phyloP scores from a whole-genome alignment of 2,113 vertebrate genomes.

The Ageneiosus marmoratus region DNA sequence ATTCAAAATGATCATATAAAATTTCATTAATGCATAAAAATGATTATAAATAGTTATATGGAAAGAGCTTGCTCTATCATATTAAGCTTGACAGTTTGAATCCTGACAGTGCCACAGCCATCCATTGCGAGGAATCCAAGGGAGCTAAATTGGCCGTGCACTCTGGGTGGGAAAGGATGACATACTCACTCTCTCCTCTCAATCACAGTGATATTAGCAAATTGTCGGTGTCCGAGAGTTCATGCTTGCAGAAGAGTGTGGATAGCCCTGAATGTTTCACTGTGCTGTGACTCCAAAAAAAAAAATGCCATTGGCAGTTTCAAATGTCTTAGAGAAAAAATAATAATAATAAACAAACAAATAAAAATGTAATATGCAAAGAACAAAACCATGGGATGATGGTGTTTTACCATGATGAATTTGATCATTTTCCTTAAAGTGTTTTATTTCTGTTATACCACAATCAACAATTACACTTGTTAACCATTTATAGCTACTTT shows the following conservation, averaged over 20 bases:
- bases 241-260: not conserved
- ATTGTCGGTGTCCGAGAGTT: not conserved
- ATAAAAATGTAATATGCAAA: too few relatives aligned
- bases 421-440: not conserved
- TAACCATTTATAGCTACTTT: not conserved
- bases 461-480: too few relatives aligned
- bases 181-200: not conserved
- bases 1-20: not conserved
- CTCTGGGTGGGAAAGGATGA: not conserved
- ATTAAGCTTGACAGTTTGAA: not conserved
- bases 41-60: not conserved
- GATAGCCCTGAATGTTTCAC: not conserved
- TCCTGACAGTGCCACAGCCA: not conserved
- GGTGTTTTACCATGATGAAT: not conserved
- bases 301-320: too few relatives aligned
- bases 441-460: not conserved
- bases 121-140: not conserved
- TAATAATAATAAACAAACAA: not conserved
- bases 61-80: not conserved
- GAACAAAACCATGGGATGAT: not conserved
- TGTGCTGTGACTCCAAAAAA: too few relatives aligned
- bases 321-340: too few relatives aligned
- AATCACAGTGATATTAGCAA: not conserved
- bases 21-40: not conserved
- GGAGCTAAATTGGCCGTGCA: not conserved